These are phyloP conservation scores for Drosophila subpulchrella DNA, from an alignment of 1,140 invertebrate species.

Conservation along the genomic window DNA sequence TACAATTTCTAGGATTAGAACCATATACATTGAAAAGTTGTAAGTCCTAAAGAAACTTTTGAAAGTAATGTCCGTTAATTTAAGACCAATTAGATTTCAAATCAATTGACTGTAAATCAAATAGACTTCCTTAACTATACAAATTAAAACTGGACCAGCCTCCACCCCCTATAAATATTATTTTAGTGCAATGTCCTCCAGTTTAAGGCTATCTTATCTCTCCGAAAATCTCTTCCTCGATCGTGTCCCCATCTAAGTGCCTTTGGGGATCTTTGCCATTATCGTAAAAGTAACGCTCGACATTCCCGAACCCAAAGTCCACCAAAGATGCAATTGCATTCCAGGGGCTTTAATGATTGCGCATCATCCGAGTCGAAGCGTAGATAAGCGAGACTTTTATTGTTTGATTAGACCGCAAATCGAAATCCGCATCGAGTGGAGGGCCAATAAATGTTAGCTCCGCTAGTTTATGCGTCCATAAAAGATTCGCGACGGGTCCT, in stretches of 20 bases:
- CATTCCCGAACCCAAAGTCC: constrained; percentile 20
- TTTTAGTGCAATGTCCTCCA: not conserved
- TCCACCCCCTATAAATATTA: not conserved
- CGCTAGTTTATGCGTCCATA: constrained; percentile 63
- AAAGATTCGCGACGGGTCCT: constrained; percentile 45
- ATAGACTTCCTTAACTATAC: not conserved
- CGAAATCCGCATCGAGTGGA: constrained; percentile 17
- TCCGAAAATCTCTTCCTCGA: constrained; percentile 14
- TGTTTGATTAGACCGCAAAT: constrained; percentile 38
- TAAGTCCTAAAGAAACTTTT: too few relatives aligned
- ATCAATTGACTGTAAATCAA: too few relatives aligned
- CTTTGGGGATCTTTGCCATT: constrained; percentile 35
- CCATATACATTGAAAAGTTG: too few relatives aligned
- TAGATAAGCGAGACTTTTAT: constrained; percentile 46
- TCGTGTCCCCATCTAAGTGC: constrained; percentile 20
- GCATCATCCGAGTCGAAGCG: constrained; percentile 14
- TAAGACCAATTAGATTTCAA: too few relatives aligned
- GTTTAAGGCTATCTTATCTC: constrained; percentile 13
- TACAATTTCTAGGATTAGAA: too few relatives aligned
- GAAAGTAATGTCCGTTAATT: too few relatives aligned
- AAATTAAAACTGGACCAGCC: not conserved
- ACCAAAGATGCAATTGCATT: constrained; percentile 35
- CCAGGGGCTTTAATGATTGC: constrained; percentile 29
- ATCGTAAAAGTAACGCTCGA: constrained; percentile 46
- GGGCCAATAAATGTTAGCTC: constrained; percentile 55